These are phyloP conservation scores for Drosophila quinaria DNA, from an alignment of 2,888 invertebrate genomes.

Conservation along the genomic window DNA sequence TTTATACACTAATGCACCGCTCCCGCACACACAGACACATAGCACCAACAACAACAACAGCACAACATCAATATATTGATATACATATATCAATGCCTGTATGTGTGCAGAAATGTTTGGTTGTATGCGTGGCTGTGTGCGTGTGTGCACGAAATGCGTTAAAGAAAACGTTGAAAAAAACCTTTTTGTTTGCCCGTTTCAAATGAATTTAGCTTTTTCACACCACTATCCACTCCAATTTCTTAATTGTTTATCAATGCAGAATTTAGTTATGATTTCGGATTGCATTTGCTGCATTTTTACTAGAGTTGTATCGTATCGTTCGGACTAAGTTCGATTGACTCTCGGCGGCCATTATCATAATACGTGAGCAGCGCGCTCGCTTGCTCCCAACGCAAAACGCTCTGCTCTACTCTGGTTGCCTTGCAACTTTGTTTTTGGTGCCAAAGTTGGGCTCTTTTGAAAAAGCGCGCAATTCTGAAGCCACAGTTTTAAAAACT, in stretches of 20 bases:
- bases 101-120: conserved; percentile 57
- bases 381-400: too few species aligned
- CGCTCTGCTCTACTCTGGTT: too few species aligned
- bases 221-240: conserved; percentile 60
- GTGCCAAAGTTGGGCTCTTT: too few species aligned
- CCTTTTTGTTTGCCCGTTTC: conserved; percentile 63
- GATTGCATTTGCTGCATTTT: conserved; percentile 59
- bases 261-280: conserved; percentile 60
- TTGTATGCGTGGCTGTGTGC: conserved; percentile 32
- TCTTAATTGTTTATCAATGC: conserved; percentile 54
- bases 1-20: conserved; percentile 66
- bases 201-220: conserved; percentile 52
- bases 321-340: too few species aligned
- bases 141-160: conserved; percentile 76
- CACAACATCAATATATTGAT: conserved; percentile 79
- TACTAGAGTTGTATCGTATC: too few species aligned
- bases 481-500: too few species aligned
- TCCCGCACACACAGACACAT: conserved; percentile 52
- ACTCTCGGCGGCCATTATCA: too few species aligned
- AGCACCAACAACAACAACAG: conserved; percentile 56
- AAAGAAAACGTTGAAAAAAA: conserved; percentile 75
- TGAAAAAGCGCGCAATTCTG: too few species aligned
- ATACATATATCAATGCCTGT: conserved; percentile 75
- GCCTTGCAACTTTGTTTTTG: too few species aligned
- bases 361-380: too few species aligned